Evolutionary conservation across 2,113 vertebrate genomes (phyloP).

Genomic region (Danio rerio): DNA sequence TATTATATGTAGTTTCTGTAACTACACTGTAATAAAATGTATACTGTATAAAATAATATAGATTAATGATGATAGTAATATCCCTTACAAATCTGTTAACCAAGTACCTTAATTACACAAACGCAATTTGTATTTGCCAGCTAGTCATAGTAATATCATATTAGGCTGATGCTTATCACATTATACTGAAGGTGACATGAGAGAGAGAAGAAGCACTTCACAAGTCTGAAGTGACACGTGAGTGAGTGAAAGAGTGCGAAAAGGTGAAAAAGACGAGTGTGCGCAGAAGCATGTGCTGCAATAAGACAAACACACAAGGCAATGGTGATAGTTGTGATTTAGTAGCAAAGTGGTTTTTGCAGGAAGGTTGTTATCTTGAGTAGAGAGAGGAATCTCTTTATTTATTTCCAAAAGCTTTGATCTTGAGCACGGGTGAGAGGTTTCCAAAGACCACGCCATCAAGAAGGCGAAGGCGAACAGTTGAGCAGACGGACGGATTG

Average conservation of each 20-base stretch:
- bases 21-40: not conserved
- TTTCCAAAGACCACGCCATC: conserved; percentile 33
- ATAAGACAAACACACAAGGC: conserved; percentile 38
- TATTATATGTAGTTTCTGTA: not conserved
- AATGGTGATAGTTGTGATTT: conserved; percentile 15
- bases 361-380: conserved; percentile 36
- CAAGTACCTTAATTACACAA: conserved; percentile 17
- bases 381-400: conserved; percentile 29
- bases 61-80: not conserved
- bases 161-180: not conserved
- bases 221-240: conserved; percentile 13
- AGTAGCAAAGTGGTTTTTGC: conserved; percentile 15
- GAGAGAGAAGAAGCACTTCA: not conserved
- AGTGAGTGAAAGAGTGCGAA: not conserved
- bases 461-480: not conserved
- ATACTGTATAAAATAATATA: too few species aligned
- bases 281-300: not conserved
- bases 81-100: not conserved
- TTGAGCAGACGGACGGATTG: conserved; percentile 7
- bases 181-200: not conserved
- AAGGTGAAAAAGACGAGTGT: not conserved
- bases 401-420: conserved; percentile 37
- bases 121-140: not conserved
- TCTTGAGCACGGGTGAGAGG: conserved; percentile 48
- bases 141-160: too few species aligned